These are phyloP conservation scores for Itoplectis maculator DNA, from an alignment of 2,888 invertebrate species.

Conservation along the genomic window DNA sequence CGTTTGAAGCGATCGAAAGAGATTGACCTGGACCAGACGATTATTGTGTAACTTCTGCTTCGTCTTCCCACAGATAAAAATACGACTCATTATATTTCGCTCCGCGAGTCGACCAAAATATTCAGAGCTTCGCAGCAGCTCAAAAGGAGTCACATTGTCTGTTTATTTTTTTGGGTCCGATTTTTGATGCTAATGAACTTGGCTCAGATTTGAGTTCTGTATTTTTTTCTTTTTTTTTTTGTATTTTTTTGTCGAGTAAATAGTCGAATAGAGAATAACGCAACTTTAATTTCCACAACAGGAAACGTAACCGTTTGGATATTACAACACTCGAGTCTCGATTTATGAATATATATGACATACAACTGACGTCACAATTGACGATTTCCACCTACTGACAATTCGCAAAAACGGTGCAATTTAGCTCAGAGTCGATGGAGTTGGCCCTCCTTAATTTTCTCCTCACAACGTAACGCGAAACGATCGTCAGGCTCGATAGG, in stretches of 20 bases:
- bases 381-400: neutral
- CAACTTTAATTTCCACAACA: too few species aligned
- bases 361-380: neutral
- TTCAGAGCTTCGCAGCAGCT: neutral
- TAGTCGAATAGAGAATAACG: too few species aligned
- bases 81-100: neutral
- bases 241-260: too few species aligned
- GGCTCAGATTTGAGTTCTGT: neutral
- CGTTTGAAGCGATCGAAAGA: neutral
- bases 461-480: neutral
- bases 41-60: slow-evolving; percentile 5
- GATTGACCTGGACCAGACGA: neutral
- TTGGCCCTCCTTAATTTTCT: neutral
- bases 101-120: neutral
- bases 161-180: neutral
- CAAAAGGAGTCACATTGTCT: neutral
- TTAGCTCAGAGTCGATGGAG: neutral
- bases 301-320: too few species aligned
- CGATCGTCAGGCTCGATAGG: neutral
- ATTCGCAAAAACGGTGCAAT: neutral
- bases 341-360: neutral
- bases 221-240: too few species aligned
- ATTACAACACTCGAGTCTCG: neutral
- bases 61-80: slow-evolving; percentile 1
- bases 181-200: neutral